Base-by-base conservation (phyloP, 2,797 vertebrate species). In the Champsocephalus esox region DNA sequence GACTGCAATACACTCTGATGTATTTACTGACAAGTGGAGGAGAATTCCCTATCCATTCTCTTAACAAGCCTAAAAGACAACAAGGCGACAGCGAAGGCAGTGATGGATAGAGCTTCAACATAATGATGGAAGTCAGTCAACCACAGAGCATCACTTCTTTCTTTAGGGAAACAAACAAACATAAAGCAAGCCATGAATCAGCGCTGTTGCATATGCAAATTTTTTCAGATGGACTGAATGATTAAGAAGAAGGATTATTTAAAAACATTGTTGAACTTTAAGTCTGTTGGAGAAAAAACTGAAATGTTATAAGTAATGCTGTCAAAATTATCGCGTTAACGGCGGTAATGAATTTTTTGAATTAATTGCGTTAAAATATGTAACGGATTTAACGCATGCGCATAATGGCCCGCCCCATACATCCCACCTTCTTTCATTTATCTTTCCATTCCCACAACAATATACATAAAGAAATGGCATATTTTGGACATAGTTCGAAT, bases 31-130 rank as follows among this genome's bases (percentile, higher is more conserved):
- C 92, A 92, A 88, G 78, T 63, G 56, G 43, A 17, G 41, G 58
- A 90, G 80, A 78, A 84, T 81, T 89, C 70, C 81, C 88, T 66
- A 92, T 92, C 88, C 89, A 91, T 94, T 91, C 82, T 89, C 87
- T 82, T 89, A 92, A 93, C 88, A 91, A 92, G 88, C 66, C 62
- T 41, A 65, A 79, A 62, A 76, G 76, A 80, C 67, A 79, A 66
- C 63, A 56, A 72, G 56, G 71, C 60, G 41, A 84, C 79, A 83
- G 81, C 68, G 74, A 81, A 69, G 54, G 71, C 73, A 76, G 74
- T 88, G 88, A 92, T 81, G 67, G 81, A 93, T 93, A 3, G 48
- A 61, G 66, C 83, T 73, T 79, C 79, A 69, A 19, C 59, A 62
- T 89, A 88, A 91, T 90, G 83, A 90, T 63, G 17, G 71, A 66